Evolutionary conservation across 2,797 vertebrate genomes (phyloP).

Genomic region (Gallinago nigripennis): DNA sequence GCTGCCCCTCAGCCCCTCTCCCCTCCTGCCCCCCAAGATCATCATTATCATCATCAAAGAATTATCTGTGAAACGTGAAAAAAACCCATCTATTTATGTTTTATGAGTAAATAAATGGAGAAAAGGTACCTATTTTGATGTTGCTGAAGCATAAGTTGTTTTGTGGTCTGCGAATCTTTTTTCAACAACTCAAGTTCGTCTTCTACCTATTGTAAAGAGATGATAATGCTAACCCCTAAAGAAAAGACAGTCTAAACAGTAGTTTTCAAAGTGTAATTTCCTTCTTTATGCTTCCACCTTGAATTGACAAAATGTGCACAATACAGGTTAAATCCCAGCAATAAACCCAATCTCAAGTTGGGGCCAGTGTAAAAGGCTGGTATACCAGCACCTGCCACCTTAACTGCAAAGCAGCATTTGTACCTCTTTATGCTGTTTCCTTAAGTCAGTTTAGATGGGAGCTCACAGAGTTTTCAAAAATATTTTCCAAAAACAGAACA

Average conservation of each 20-base stretch:
- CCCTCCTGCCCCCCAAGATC: not conserved
- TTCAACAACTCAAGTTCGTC: slow-evolving; percentile 69
- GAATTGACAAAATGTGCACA: not conserved
- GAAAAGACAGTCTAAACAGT: not conserved
- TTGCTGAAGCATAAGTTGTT: slow-evolving; percentile 66
- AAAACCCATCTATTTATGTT: not conserved
- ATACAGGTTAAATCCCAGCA: not conserved
- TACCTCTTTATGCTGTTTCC: not conserved
- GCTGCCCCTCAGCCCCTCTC: not conserved
- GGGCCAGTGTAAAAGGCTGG: not conserved
- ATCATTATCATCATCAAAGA: not conserved
- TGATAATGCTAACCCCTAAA: not conserved
- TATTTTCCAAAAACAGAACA: not conserved
- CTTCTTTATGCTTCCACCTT: not conserved
- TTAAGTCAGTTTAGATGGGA: not conserved
- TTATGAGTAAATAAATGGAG: not conserved
- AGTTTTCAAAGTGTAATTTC: not conserved
- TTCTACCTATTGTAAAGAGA: slow-evolving; percentile 67
- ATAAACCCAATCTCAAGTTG: not conserved
- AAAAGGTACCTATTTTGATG: slow-evolving; percentile 76
- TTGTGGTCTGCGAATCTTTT: slow-evolving; percentile 62
- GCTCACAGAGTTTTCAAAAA: rapidly evolving
- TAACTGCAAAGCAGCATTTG: not conserved
- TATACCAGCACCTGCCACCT: not conserved
- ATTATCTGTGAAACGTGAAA: rapidly evolving